Evolutionary conservation across 2,888 invertebrate species (phyloP).

Genomic region (Boloria selene): DNA sequence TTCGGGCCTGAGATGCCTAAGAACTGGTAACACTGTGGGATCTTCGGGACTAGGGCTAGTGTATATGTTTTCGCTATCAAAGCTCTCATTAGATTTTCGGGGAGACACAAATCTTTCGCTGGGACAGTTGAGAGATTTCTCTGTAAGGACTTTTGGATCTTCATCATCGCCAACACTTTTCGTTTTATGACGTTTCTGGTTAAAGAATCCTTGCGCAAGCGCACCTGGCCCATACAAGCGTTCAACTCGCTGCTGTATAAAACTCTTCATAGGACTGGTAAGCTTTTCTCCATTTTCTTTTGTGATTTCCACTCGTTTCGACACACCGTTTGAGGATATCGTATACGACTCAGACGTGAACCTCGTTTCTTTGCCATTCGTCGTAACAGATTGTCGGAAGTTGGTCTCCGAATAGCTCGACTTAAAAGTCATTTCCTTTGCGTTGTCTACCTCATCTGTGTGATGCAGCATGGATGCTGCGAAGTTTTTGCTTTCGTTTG

Average conservation of each 20-base stretch:
- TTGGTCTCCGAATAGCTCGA: constrained; percentile 78
- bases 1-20: constrained; percentile 92
- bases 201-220: constrained; percentile 91
- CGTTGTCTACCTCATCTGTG: constrained; percentile 72
- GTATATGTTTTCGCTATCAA: constrained; percentile 53
- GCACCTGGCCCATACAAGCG: constrained; percentile 94
- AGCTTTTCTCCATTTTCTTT: constrained; percentile 75
- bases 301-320: constrained; percentile 74
- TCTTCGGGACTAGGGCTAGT: constrained; percentile 57
- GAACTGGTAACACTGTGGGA: constrained; percentile 84
- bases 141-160: constrained; percentile 65
- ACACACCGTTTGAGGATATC: constrained; percentile 73
- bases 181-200: constrained; percentile 81
- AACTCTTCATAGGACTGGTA: constrained; percentile 85
- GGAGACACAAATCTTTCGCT: constrained; percentile 59
- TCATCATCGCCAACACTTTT: constrained; percentile 71
- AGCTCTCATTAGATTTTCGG: constrained; percentile 54
- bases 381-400: constrained; percentile 67
- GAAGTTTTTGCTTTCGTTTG: constrained; percentile 70
- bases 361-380: constrained; percentile 64
- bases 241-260: constrained; percentile 94
- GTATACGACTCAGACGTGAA: constrained; percentile 72
- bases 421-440: constrained; percentile 71
- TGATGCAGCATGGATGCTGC: constrained; percentile 73
- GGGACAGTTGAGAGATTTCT: constrained; percentile 68